These are phyloP conservation scores for Megalops cyprinoides DNA, from an alignment of 2,797 vertebrate species.

Conservation along the genomic window DNA sequence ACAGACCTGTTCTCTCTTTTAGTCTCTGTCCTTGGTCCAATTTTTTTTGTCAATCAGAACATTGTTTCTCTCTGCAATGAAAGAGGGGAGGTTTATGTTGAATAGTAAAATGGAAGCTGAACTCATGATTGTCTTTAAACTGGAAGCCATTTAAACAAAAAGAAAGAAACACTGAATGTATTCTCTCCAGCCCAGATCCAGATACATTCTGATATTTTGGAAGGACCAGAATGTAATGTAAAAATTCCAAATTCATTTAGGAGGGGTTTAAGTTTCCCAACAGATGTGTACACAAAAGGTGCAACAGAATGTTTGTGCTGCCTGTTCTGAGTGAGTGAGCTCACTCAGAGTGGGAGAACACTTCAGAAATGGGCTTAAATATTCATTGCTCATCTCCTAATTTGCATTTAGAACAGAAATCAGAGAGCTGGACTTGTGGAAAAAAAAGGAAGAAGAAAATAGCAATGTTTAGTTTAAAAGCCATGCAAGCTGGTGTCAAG, in stretches of 20 bases:
- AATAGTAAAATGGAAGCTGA: constrained; percentile 48
- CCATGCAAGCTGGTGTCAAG: constrained; percentile 42
- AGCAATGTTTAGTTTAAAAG: constrained; percentile 7
- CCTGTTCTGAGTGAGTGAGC: constrained; percentile 46
- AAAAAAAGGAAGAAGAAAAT: constrained; percentile 34
- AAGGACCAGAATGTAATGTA: constrained; percentile 44
- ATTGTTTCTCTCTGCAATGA: constrained; percentile 36
- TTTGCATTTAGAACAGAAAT: constrained; percentile 50
- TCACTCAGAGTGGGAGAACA: constrained; percentile 42
- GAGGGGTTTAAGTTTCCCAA: constrained; percentile 39
- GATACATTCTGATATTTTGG: constrained; percentile 45
- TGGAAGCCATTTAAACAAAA: constrained; percentile 51
- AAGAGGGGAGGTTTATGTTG: constrained; percentile 43
- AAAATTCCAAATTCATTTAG: constrained; percentile 28
- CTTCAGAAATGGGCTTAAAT: constrained; percentile 42
- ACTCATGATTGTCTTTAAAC: constrained; percentile 54
- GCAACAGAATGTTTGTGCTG: constrained; percentile 47
- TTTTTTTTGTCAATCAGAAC: constrained; percentile 2
- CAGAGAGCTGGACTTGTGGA: constrained; percentile 43
- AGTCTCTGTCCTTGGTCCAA: no score
- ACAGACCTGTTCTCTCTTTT: background rate
- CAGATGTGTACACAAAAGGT: constrained; percentile 35
- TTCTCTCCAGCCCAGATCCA: constrained; percentile 48
- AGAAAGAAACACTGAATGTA: constrained; percentile 50
- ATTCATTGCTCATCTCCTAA: constrained; percentile 34